A percentile compares a stretch with the other conserved stretches of the same genome.
These are phyloP conservation scores for Triplophysa tibetana DNA, from an alignment of 2,113 vertebrate genomes.

Conservation along the genomic window DNA sequence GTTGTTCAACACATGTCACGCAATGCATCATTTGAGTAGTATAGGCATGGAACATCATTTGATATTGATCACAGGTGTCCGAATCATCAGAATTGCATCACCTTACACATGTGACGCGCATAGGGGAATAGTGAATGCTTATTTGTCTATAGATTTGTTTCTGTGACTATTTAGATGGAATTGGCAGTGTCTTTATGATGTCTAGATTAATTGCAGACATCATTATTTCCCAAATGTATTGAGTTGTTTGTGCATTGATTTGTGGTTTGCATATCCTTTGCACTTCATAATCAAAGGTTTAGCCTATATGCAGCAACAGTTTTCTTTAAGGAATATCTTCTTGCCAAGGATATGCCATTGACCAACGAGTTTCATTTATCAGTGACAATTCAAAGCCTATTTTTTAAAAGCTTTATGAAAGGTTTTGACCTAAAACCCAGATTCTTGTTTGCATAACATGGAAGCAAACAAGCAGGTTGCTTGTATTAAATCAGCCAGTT, in stretches of 20 bases:
- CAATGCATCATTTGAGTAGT: too few species aligned
- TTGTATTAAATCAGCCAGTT: slow-evolving; percentile 19
- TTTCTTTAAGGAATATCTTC: slow-evolving; percentile 24
- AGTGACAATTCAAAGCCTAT: not conserved
- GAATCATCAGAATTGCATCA: too few species aligned
- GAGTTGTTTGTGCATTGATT: slow-evolving; percentile 41
- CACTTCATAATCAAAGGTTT: slow-evolving; percentile 39
- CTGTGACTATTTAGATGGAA: not conserved
- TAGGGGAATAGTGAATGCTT: not conserved
- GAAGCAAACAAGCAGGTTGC: slow-evolving; percentile 15
- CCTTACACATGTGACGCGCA: not conserved
- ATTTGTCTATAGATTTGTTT: slow-evolving; percentile 25
- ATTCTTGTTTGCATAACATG: slow-evolving; percentile 4
- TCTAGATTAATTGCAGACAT: slow-evolving; percentile 17
- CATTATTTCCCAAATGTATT: slow-evolving; percentile 42
- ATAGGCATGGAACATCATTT: too few species aligned
- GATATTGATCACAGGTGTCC: too few species aligned
- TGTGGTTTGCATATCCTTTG: slow-evolving; percentile 37
- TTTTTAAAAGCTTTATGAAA: not conserved
- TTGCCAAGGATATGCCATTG: slow-evolving; percentile 10
- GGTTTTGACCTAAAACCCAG: slow-evolving; percentile 3
- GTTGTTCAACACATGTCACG: too few species aligned
- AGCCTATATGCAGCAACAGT: not conserved
- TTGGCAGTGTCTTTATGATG: slow-evolving; percentile 13
- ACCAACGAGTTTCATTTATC: not conserved